Base-by-base conservation (phyloP, 1,140 invertebrate species). In the Olivierus martensii region DNA sequence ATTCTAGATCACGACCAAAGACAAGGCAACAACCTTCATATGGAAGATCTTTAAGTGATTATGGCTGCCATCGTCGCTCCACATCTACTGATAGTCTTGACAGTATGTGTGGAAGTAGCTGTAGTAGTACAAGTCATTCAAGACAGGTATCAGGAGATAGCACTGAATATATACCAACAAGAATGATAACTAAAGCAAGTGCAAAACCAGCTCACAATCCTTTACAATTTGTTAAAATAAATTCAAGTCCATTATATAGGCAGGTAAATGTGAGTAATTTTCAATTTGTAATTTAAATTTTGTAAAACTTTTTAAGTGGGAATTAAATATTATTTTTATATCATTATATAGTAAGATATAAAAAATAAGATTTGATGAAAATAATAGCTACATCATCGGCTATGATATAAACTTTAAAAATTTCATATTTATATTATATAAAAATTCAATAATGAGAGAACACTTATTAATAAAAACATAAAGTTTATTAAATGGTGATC, bases 191-290 rank as follows among this genome's bases (percentile, higher is more conserved):
- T n/a, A 57, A 57, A 18, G 21, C 55, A 3, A 35, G 36, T n/a
- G 47, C 49, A 15, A 57, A 57, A 35, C 34, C 51, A 15, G 49
- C 51, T 35, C 52, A 58, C 43, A 59, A 63, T 28, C 60, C 62
- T 3, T 56, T 63, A 21, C 58, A 62, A 41, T 63, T 63, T 59
- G 62, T 63, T 18, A 63, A 63, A 58, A 62, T 63, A 5, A 53
- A 57, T 15, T 52, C 56, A 3, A 57, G 39, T n/a, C 53, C 61
- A 38, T 41, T 62, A 21, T 56, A 57, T 34, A 55, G 46, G 49
- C 59, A 59, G 46, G 61, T 60, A 57, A 44, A 28, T 28, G 9
- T 28, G 9, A 28, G 7, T 28, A 28, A 28, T 28, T 6, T 28
- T n/a, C n/a, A n/a, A n/a, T n/a, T n/a, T n/a, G n/a, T n/a, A n/a